phyloP scores from a whole-genome alignment of 1,140 invertebrate species.

The Dendrolimus kikuchii region DNA sequence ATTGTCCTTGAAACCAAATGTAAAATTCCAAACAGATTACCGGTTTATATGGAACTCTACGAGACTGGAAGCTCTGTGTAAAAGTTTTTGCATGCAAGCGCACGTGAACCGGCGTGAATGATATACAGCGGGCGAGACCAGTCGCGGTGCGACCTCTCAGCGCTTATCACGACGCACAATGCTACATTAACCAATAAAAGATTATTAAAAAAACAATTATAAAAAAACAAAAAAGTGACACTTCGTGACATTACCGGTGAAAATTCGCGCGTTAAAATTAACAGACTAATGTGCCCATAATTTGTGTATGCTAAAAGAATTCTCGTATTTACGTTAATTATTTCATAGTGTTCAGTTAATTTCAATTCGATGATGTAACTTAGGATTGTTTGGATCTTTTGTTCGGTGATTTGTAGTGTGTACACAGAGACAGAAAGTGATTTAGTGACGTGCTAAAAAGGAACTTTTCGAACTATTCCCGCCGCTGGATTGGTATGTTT shows the following conservation, averaged over 20 bases:
- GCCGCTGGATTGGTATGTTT: constrained; percentile 19
- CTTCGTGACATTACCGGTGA: no score
- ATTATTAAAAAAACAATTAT: constrained; percentile 8
- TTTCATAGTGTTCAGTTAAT: constrained; percentile 31
- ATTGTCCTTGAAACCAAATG: neutral
- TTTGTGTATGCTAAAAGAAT: constrained; percentile 10
- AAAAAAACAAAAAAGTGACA: no score
- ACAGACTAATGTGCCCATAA: constrained; percentile 6
- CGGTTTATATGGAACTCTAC: constrained; percentile 21
- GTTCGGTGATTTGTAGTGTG: constrained; percentile 24
- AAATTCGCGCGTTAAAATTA: no score
- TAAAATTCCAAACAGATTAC: constrained; percentile 6
- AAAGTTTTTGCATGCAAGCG: constrained; percentile 55
- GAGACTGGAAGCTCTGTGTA: constrained; percentile 37
- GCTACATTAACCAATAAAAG: constrained; percentile 32
- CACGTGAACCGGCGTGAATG: constrained; percentile 52
- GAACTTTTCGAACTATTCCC: constrained; percentile 9
- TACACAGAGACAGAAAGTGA: constrained; percentile 45
- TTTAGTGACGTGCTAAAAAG: constrained; percentile 31
- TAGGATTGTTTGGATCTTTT: constrained; percentile 41
- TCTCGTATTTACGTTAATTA: constrained; percentile 25
- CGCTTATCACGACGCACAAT: constrained; percentile 50
- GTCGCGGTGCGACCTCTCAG: constrained; percentile 47
- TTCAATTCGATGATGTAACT: constrained; percentile 48
- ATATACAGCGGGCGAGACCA: constrained; percentile 36